Evolutionary conservation across 2,113 vertebrate genomes (phyloP), one percentile per base, ranked within the genome.

Genomic region (Pongo abelii): DNA sequence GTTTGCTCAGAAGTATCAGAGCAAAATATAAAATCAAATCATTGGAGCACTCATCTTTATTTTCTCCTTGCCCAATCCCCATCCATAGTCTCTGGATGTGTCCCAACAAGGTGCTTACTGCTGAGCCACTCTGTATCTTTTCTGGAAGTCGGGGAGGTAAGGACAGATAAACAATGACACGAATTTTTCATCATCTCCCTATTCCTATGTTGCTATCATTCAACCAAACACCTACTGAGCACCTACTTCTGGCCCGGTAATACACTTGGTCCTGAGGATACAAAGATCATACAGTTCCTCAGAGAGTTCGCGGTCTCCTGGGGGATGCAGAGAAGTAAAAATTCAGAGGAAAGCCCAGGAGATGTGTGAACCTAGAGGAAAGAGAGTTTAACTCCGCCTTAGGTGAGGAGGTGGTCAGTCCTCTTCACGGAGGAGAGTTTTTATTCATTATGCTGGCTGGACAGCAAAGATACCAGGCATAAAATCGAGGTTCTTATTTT

Each of bases 161-260:
- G 40, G 64, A 81, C 46, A 88, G 70, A 32, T 14, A 50, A 86
- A 88, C 35, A 61, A 55, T 38, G 75, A 72, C 18, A 64, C 13
- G 61, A 72, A 89, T 57, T 94, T 93, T 46, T 88, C 72, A 88
- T 79, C 72, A 84, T 92, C 30, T 77, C 43, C 52, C n/a, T 89
- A 48, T 77, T 83, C 57, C 78, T 84, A 3, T 22, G 30, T 48
- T 84, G 46, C 40, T 50, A 12, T 94, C 75, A 80, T 69, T 89
- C 74, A 74, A 20, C 55, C 9, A 48, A 55, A 95, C 13, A 78
- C 30, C 70, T 50, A 30, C 30, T 3, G 3, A 84, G 43, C 27
- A 27, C 69, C 86, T 77, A 20, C 35, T 48, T 94, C 84, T 78
- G 64, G 67, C 50, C 95, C 50, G 84, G 43, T 64, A 88, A 74